Conservation (phyloP, 2,888 invertebrate genomes). For the Cephus spinipes region DNA sequence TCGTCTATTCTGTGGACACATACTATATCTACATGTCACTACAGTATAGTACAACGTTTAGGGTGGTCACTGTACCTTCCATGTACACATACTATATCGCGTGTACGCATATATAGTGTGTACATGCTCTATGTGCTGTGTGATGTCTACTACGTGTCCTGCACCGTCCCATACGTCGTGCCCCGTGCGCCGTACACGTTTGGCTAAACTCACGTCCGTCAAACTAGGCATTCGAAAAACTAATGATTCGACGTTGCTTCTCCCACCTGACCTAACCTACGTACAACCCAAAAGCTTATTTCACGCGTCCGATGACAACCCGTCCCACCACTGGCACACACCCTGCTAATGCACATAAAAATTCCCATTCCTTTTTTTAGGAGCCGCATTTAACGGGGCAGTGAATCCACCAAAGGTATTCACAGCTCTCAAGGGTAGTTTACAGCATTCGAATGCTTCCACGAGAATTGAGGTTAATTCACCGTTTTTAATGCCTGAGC, state of each 20-base stretch:
- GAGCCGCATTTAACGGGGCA: neutral
- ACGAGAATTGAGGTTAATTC: neutral
- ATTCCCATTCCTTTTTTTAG: neutral
- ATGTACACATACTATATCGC: neutral
- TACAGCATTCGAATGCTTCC: neutral
- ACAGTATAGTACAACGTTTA: neutral
- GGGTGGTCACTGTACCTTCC: neutral
- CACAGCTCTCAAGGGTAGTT: neutral
- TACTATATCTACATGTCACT: neutral
- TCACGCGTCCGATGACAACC: neutral
- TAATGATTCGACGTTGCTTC: neutral
- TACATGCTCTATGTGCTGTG: neutral
- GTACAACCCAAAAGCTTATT: neutral
- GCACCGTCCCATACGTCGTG: neutral
- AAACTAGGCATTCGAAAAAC: neutral
- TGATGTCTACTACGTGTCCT: neutral
- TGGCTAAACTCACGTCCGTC: neutral
- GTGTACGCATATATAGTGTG: neutral
- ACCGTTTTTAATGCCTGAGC: neutral
- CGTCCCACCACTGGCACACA: neutral
- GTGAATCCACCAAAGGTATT: neutral
- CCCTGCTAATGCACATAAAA: neutral
- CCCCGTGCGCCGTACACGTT: neutral
- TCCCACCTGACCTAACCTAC: neutral
- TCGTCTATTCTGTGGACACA: neutral